Evolutionary conservation across 2,888 invertebrate genomes (phyloP).

Genomic region (Agrilus biguttatus): DNA sequence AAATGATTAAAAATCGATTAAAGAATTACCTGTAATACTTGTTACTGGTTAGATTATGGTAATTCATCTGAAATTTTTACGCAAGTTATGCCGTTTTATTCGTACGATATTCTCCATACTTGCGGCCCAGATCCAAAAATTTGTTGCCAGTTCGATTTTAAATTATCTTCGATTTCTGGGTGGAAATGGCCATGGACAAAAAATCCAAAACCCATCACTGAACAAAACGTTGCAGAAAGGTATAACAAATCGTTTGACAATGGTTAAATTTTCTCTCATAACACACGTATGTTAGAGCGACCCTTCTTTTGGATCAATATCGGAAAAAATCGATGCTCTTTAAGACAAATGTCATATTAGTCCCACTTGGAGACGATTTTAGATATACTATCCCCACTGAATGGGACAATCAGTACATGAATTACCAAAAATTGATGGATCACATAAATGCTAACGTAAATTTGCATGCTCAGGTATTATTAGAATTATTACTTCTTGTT

Average conservation of each 20-base stretch:
- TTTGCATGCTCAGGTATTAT: conserved; percentile 62
- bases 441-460: conserved; percentile 69
- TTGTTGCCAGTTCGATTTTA: conserved; percentile 98
- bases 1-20: conserved; percentile 12
- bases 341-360: conserved; percentile 67
- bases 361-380: conserved; percentile 89
- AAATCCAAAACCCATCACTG: no score
- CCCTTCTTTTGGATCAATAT: conserved; percentile 79
- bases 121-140: conserved; percentile 93
- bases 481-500: neutral
- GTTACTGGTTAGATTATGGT: conserved; percentile 44
- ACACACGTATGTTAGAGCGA: conserved; percentile 43
- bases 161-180: conserved; percentile 70
- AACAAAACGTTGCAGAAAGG: conserved; percentile 43
- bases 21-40: neutral
- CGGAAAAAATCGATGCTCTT: conserved; percentile 84
- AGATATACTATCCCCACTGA: conserved; percentile 72
- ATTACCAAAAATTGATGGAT: conserved; percentile 80
- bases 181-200: conserved; percentile 79
- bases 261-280: conserved; percentile 1
- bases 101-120: conserved; percentile 95
- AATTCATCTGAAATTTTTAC: conserved; percentile 81
- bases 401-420: conserved; percentile 83
- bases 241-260: conserved; percentile 22
- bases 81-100: conserved; percentile 99